phyloP scores from a whole-genome alignment of 2,888 invertebrate species.

The Dryococelus australis region DNA sequence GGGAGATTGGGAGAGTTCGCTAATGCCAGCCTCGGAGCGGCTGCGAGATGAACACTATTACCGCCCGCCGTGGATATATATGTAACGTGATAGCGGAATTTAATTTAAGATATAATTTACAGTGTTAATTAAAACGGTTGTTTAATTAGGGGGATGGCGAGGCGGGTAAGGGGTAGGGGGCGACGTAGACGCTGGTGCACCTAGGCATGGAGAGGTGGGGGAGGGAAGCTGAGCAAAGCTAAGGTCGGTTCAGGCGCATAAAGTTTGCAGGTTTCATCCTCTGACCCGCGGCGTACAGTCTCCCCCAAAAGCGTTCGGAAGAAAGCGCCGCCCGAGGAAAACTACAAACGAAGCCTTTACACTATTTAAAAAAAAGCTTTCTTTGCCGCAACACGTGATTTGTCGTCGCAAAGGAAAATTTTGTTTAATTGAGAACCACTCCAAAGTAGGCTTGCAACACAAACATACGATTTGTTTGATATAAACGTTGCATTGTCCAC shows the following conservation, averaged over 20 bases:
- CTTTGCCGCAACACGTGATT: too few species aligned
- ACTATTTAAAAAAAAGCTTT: too few species aligned
- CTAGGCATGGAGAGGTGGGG: background rate
- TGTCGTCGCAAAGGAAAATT: too few species aligned
- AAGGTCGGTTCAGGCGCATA: conserved; percentile 35
- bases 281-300: conserved; percentile 33
- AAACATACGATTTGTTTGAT: too few species aligned
- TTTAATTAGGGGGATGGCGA: conserved; percentile 58
- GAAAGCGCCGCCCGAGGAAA: background rate
- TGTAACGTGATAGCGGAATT: conserved; percentile 56
- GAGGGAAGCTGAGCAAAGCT: conserved; percentile 17
- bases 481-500: too few species aligned
- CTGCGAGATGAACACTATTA: conserved; percentile 25
- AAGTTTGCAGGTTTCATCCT: conserved; percentile 35
- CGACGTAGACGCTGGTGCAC: conserved; percentile 46
- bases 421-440: too few species aligned
- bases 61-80: conserved; percentile 34
- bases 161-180: conserved; percentile 55
- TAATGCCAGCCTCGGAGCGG: background rate
- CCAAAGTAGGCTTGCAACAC: too few species aligned
- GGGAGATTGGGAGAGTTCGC: background rate
- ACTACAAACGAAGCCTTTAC: background rate
- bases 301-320: background rate
- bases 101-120: conserved; percentile 62
- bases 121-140: conserved; percentile 63